These are phyloP conservation scores for Gymnodraco acuticeps DNA, from an alignment of 2,797 vertebrate species.

Conservation along the genomic window DNA sequence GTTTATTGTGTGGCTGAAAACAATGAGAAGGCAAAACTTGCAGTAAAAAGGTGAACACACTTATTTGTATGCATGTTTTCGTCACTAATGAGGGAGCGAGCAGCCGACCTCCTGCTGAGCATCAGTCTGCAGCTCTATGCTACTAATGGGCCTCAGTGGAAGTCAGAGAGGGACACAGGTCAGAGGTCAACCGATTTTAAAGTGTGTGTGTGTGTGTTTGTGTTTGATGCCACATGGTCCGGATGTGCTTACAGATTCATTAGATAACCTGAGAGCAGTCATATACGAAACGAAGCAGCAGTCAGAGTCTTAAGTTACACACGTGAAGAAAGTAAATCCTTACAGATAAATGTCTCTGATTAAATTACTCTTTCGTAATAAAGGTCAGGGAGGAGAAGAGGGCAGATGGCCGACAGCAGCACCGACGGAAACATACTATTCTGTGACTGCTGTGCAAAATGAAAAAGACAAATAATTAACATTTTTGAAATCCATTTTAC, in stretches of 20 bases:
- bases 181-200: constrained; percentile 39
- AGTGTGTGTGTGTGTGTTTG: background rate
- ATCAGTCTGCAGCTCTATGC: constrained; percentile 8
- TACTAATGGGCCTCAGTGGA: constrained; percentile 29
- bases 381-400: constrained; percentile 6
- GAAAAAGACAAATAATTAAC: too few species aligned
- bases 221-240: constrained; percentile 25
- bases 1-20: too few species aligned
- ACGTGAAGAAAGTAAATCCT: constrained; percentile 12
- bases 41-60: background rate
- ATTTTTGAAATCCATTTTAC: too few species aligned
- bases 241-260: constrained; percentile 31
- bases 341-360: constrained; percentile 21
- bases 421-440: background rate
- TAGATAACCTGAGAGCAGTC: constrained; percentile 5
- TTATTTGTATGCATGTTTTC: background rate
- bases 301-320: constrained; percentile 31
- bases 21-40: background rate
- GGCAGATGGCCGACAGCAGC: constrained; percentile 36
- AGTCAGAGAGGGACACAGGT: constrained; percentile 46
- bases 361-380: constrained; percentile 44
- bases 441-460: too few species aligned
- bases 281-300: background rate
- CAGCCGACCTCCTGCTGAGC: background rate
- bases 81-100: constrained; percentile 21